Conservation (phyloP, 2,113 vertebrate species). For the Paramisgurnus dabryanus region DNA sequence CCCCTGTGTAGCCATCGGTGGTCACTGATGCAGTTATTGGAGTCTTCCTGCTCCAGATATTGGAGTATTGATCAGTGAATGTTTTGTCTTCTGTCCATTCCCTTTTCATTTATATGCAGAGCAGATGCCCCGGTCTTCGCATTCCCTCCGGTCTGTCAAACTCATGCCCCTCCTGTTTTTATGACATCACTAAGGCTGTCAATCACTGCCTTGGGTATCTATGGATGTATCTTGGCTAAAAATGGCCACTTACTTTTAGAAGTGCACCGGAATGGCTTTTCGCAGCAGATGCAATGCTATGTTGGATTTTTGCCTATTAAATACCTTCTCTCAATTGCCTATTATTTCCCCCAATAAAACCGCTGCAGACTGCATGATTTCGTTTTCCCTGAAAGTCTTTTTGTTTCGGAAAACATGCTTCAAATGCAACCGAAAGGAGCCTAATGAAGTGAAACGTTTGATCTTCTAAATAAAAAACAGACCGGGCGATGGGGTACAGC, state of each 20-base stretch:
- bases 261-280: constrained; percentile 60
- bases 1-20: constrained; percentile 78
- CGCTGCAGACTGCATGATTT: constrained; percentile 72
- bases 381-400: constrained; percentile 66
- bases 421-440: constrained; percentile 65
- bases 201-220: constrained; percentile 34
- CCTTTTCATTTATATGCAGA: constrained; percentile 80
- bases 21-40: constrained; percentile 79
- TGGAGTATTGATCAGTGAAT: constrained; percentile 78
- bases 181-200: constrained; percentile 46
- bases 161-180: constrained; percentile 36
- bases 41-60: constrained; percentile 79
- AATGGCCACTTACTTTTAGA: constrained; percentile 58
- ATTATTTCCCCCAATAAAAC: constrained; percentile 81
- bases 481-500: constrained; percentile 66
- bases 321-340: constrained; percentile 80
- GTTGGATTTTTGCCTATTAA: constrained; percentile 75
- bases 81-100: constrained; percentile 79
- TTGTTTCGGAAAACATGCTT: constrained; percentile 80
- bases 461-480: constrained; percentile 82
- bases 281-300: constrained; percentile 69
- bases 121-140: constrained; percentile 66
- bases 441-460: constrained; percentile 84
- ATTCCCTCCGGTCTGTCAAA: constrained; percentile 36
- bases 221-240: constrained; percentile 5